Evolutionary conservation across 2,797 vertebrate species (phyloP), one percentile per base, ranked within the genome.

Genomic region (Enteromius unitaeniatus): DNA sequence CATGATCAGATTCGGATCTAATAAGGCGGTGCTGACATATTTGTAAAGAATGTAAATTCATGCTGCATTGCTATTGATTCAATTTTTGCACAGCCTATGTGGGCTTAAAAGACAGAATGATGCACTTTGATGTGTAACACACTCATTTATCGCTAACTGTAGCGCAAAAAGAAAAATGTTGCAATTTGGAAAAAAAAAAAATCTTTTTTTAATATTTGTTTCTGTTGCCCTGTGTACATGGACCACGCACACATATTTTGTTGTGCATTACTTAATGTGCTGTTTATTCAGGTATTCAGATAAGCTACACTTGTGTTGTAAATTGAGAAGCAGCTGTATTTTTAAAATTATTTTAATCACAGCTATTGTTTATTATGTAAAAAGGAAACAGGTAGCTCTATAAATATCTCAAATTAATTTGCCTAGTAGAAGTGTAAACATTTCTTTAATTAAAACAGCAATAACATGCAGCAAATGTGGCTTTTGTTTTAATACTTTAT

Each of bases 401-500:
- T 40, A 40, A n/a, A n/a, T n/a, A 11, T 40, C n/a, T 69, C 8
- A 31, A 31, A 28, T 10, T 0, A 49, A 72, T 72, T 31, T 49
- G 45, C 5, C 8, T 28, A 49, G 37, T 28, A 49, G 37, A 28
- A 49, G 9, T 49, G 14, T 26, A 45, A 26, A 15, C 6, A 23
- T 49, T 26, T 45, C n/a, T 47, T 72, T 37, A 23, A 47, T 70
- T 75, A 78, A 77, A 78, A 45, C 15, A 0, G 37, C 55, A 77
- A 28, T 62, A 62, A 42, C 11, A 60, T 17, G 14, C 21, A 62
- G 53, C 11, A 9, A 78, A 78, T 19, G n/a, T 23, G 23, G 64
- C 14, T 47, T 64, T 17, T 65, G 60, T 31, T 21, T 64, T 62
- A 81, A 75, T 84, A 69, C 72, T 94, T 94, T 91, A 92, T 91